Conservation (phyloP, 2,113 vertebrate genomes). For the Oriolus oriolus region DNA sequence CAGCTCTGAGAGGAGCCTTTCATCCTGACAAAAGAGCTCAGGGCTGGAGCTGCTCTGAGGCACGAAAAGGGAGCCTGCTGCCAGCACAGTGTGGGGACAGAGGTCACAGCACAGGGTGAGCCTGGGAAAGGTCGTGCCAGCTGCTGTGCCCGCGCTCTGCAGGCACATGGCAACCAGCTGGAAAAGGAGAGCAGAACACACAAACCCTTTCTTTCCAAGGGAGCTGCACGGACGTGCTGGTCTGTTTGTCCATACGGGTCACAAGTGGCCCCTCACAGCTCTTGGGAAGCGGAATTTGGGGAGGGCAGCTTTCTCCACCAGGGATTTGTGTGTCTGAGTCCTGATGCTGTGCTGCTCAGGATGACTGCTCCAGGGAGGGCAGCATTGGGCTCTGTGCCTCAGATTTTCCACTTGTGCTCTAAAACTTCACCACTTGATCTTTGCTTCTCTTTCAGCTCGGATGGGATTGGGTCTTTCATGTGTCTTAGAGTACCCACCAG, state of each 20-base stretch:
- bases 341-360: not conserved
- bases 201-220: not conserved
- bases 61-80: not conserved
- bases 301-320: not conserved
- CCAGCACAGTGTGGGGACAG: not conserved
- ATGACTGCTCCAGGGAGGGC: not conserved
- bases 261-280: not conserved
- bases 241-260: not conserved
- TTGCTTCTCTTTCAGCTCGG: accelerated
- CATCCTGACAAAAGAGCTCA: not conserved
- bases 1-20: not conserved
- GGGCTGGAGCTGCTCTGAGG: not conserved
- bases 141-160: accelerated
- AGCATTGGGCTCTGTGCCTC: not conserved
- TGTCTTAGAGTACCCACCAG: not conserved
- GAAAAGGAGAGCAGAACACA: not conserved
- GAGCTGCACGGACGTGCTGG: not conserved
- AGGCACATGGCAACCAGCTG: not conserved
- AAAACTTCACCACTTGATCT: not conserved
- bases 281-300: not conserved
- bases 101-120: not conserved
- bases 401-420: not conserved
- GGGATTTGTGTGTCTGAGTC: not conserved
- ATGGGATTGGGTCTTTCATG: not conserved
- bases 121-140: not conserved